Evolutionary conservation across 2,797 vertebrate genomes (phyloP), one percentile per base, ranked within the genome.

Genomic region (Notamacropus eugenii): DNA sequence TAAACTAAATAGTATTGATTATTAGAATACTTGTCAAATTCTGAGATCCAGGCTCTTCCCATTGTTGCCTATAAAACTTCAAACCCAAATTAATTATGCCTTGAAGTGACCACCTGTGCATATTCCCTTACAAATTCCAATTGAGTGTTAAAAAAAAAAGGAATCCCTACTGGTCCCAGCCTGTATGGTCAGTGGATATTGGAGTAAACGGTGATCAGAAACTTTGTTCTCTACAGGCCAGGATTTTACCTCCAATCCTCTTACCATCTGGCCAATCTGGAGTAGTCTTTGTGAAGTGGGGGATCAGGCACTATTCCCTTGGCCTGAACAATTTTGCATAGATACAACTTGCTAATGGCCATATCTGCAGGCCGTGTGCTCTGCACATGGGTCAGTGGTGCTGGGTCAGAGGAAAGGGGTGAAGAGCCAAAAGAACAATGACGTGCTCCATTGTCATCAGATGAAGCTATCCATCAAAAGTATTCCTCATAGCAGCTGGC

Each of bases 391-490:
- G 97, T 98, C 97, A 96, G 93, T 50, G 93, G 96, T 91, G 94
- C 91, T 96, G 10, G 97, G 95, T 97, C 96, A 97, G 94, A 97
- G 98, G 96, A 98, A 94, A 97, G 98, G 95, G 58, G 94, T 50
- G 90, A 98, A 97, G 92, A 96, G 95, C 94, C 54, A 96, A 0
- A 0, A 95, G 96, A 98, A 98, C 98, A 99, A 98, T 98, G 94
- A 96, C 95, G 34, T 90, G 54, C 96, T 97, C 91, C 27, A 0
- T 96, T 97, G 97, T 97, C 95, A n/a, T 54, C 52, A 96, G 96
- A 95, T 97, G 97, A 98, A 98, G 97, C 98, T 95, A 98, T 98
- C 97, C 98, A 98, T 98, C 98, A 98, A 91, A 54, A 94, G 95
- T 0, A 46, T 95, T 95, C 95, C 95, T 95, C 96, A 57, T 82